Percentiles rank a stretch among this genome's conserved stretches.
Conservation (phyloP, 2,113 vertebrate genomes). For the Hemiscyllium ocellatum region DNA sequence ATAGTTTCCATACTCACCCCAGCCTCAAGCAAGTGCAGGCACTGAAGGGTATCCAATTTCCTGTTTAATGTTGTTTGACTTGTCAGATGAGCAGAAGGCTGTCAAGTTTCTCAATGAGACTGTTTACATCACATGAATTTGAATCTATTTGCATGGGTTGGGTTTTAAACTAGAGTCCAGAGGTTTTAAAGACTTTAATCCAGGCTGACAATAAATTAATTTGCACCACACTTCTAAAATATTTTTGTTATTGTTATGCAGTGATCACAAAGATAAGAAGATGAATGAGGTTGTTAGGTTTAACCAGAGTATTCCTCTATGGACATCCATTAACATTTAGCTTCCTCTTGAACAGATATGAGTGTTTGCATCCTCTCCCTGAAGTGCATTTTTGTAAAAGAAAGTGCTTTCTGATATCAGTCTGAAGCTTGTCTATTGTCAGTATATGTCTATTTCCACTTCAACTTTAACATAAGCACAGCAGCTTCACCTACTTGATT, state of each 20-base stretch:
- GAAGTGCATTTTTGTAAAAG: neutral
- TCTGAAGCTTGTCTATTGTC: neutral
- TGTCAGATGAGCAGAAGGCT: conserved; percentile 9
- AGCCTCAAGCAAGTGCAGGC: neutral
- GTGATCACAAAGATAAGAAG: neutral
- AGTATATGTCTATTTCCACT: too few species aligned
- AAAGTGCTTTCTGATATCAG: neutral
- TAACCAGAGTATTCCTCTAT: neutral
- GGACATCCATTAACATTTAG: neutral
- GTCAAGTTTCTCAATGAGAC: conserved; percentile 4
- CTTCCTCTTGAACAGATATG: neutral
- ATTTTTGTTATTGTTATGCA: neutral
- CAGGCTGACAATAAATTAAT: conserved; percentile 16
- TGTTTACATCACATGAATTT: conserved; percentile 32
- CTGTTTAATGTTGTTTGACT: conserved; percentile 18
- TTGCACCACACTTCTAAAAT: neutral
- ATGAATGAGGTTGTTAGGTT: neutral
- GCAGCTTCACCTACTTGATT: neutral
- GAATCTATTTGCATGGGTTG: neutral
- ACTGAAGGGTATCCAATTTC: conserved; percentile 21
- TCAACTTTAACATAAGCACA: neutral
- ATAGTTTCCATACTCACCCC: neutral
- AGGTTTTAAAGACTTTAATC: neutral
- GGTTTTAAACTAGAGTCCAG: neutral
- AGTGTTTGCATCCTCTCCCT: neutral